phyloP scores from a whole-genome alignment of 30 jellyfish, hydroid and myxozoan species.

The Aurelia aurita complex sp. Pacific region DNA sequence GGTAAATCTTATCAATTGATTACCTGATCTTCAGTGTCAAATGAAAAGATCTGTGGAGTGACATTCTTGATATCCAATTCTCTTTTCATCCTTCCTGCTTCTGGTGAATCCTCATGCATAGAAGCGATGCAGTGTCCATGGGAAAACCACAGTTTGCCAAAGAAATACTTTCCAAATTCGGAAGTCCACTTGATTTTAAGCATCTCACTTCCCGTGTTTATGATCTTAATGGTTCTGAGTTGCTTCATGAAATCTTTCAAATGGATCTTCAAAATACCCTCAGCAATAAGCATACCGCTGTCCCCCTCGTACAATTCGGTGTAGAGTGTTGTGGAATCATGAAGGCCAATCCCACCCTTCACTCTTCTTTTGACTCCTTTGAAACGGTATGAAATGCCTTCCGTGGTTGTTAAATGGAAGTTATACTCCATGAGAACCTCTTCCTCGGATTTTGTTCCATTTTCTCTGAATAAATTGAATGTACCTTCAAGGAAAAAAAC shows the following conservation, averaged over 20 bases:
- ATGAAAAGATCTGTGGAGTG: not conserved
- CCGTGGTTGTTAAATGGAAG: conserved; percentile 11
- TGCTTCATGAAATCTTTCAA: conserved; percentile 34
- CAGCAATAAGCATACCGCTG: not conserved
- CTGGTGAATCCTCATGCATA: not conserved
- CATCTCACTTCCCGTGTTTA: conserved; percentile 28
- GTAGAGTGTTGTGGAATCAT: conserved; percentile 43
- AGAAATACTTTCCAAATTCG: conserved; percentile 38
- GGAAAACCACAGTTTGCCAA: conserved; percentile 12
- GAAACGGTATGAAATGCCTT: conserved; percentile 7
- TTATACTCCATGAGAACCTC: conserved; percentile 20
- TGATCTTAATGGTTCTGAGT: conserved; percentile 26
- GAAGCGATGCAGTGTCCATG: not conserved
- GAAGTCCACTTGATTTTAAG: conserved; percentile 14
- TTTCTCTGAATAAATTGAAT: conserved; percentile 24
- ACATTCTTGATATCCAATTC: conserved; percentile 2
- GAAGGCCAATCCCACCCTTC: conserved; percentile 30
- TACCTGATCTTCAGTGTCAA: conserved; percentile 26
- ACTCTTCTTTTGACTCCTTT: conserved; percentile 17
- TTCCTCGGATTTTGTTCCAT: not conserved
- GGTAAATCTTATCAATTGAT: not conserved
- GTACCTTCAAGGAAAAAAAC: conserved; percentile 10
- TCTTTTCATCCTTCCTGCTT: conserved; percentile 18
- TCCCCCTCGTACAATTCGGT: conserved; percentile 9
- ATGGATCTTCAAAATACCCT: conserved; percentile 31